Conservation (phyloP, 2,797 vertebrate genomes). For the Acrossocheilus fasciatus region DNA sequence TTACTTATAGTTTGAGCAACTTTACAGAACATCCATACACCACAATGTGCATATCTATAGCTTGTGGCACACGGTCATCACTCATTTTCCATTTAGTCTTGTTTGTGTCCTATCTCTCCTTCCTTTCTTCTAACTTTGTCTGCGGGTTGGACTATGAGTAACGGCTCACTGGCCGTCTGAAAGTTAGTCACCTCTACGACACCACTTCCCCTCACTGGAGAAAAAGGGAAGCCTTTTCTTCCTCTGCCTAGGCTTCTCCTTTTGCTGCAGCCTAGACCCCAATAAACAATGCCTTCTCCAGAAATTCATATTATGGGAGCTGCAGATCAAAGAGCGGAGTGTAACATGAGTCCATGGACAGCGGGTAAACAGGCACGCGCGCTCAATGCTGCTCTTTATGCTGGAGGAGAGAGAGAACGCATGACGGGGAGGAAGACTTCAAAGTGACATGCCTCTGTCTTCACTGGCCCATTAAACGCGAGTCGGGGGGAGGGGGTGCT, state of each 20-base stretch:
- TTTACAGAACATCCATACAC: conserved; percentile 33
- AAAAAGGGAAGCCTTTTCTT: conserved; percentile 63
- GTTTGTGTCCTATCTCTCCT: conserved; percentile 34
- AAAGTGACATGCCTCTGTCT: conserved; percentile 74
- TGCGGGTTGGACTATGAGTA: conserved; percentile 48
- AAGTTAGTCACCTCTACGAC: conserved; percentile 62
- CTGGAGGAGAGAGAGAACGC: conserved; percentile 18
- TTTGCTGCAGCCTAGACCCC: conserved; percentile 48
- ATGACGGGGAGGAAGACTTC: conserved; percentile 65
- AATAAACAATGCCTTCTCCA: conserved; percentile 52
- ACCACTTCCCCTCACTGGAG: conserved; percentile 48
- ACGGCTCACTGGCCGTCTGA: conserved; percentile 46
- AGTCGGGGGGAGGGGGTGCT: conserved; percentile 39
- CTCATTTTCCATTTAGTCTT: conserved; percentile 45
- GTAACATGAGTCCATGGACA: conserved; percentile 51
- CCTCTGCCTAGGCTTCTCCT: conserved; percentile 60
- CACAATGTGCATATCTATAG: conserved; percentile 30
- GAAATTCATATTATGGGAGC: conserved; percentile 48
- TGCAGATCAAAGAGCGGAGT: conserved; percentile 51
- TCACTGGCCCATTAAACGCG: conserved; percentile 71
- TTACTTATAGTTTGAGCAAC: neutral
- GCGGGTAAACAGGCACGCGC: conserved; percentile 42
- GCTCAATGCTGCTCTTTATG: conserved; percentile 63
- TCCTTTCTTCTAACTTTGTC: conserved; percentile 40
- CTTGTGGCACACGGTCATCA: conserved; percentile 4